Conservation (phyloP, 2,113 vertebrate species). For the Eolophus roseicapilla region DNA sequence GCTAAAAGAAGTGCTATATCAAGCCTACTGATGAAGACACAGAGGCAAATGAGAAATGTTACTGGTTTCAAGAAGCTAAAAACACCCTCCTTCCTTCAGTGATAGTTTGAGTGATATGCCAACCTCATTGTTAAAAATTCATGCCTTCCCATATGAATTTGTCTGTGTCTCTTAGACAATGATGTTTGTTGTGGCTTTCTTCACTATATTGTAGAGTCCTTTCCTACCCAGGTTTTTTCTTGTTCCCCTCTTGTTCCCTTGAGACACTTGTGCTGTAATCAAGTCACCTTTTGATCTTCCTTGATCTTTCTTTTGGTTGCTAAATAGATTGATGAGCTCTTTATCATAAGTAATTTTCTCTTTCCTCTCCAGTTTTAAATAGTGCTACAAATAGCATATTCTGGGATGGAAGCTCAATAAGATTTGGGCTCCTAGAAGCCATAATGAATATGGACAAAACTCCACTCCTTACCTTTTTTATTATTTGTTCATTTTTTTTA, state of each 20-base stretch:
- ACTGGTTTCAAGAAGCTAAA: background rate
- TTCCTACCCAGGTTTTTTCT: background rate
- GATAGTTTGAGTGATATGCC: background rate
- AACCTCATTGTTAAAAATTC: conserved; percentile 27
- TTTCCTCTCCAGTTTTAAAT: background rate
- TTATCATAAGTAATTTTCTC: background rate
- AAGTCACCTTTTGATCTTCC: conserved; percentile 12
- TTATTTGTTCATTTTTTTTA: background rate
- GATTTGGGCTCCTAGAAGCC: background rate
- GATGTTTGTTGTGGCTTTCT: background rate
- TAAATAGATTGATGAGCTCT: background rate
- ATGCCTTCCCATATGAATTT: background rate
- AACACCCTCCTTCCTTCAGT: background rate
- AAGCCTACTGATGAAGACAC: background rate
- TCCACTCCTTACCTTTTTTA: background rate
- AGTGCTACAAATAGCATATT: background rate
- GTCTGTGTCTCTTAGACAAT: background rate
- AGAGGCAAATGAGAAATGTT: background rate
- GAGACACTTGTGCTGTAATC: background rate
- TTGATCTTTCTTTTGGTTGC: background rate
- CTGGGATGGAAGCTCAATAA: background rate
- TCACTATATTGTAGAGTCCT: background rate
- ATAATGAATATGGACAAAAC: background rate
- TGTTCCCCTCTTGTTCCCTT: background rate
- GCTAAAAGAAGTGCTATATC: background rate